phyloP scores from a whole-genome alignment of 1,140 invertebrate genomes.

The Yoshiicerus persimilis region DNA sequence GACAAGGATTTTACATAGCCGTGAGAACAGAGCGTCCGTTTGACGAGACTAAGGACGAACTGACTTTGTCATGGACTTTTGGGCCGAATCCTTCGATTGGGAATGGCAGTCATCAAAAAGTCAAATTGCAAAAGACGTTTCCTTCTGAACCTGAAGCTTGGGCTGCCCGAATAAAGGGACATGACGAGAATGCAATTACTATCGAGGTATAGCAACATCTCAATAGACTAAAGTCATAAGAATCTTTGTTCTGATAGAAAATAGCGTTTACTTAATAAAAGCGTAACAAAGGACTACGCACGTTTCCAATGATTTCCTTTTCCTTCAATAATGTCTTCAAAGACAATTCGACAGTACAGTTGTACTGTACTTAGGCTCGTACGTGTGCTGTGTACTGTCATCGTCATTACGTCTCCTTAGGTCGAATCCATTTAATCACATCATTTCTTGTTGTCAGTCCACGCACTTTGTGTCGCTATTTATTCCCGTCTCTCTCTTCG shows the following conservation, averaged over 20 bases:
- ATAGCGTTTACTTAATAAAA: not conserved
- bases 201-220: constrained; percentile 44
- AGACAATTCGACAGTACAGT: not conserved
- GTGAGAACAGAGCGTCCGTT: constrained; percentile 57
- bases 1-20: constrained; percentile 64
- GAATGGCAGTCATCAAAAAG: constrained; percentile 51
- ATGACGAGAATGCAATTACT: constrained; percentile 49
- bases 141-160: constrained; percentile 46
- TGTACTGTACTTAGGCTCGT: too few species aligned
- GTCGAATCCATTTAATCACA: not conserved
- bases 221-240: too few species aligned
- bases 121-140: constrained; percentile 48
- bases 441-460: not conserved
- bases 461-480: not conserved
- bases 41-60: constrained; percentile 59
- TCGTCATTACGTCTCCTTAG: too few species aligned
- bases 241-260: too few species aligned
- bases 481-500: not conserved
- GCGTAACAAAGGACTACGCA: not conserved
- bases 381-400: too few species aligned
- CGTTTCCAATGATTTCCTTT: not conserved
- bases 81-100: constrained; percentile 57
- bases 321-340: not conserved
- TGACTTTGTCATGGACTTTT: constrained; percentile 64
- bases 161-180: constrained; percentile 50